These are phyloP conservation scores for Anoncus sp. DNA, from an alignment of 2,888 invertebrate genomes.

Conservation along the genomic window DNA sequence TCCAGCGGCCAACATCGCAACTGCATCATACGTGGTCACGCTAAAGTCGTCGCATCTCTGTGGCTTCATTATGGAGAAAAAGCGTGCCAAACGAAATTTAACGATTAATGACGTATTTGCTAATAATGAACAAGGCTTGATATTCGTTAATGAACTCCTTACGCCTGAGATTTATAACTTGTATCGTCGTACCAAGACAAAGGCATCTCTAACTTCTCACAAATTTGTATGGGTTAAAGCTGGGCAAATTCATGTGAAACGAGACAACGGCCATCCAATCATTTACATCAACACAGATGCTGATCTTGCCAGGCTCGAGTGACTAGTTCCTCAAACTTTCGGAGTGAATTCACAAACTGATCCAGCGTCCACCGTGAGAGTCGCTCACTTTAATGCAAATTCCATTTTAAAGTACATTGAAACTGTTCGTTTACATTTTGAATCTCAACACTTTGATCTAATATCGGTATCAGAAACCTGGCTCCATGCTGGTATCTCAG, in stretches of 20 bases:
- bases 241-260: background rate
- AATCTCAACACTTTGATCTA: background rate
- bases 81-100: background rate
- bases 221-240: constrained; percentile 23
- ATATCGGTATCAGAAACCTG: constrained; percentile 18
- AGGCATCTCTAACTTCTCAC: background rate
- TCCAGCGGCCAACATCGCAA: too few relatives aligned
- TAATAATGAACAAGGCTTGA: background rate
- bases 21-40: background rate
- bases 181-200: background rate
- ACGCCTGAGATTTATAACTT: background rate
- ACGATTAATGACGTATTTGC: background rate
- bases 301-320: too few relatives aligned
- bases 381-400: constrained; percentile 10
- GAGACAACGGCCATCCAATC: background rate
- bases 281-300: background rate
- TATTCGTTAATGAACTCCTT: constrained; percentile 14
- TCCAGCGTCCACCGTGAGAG: background rate
- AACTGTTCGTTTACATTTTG: background rate
- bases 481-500: constrained; percentile 13
- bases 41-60: background rate
- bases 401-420: constrained; percentile 6
- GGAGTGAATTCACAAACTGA: too few relatives aligned
- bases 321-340: too few relatives aligned
- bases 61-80: background rate